Evolutionary conservation across 2,113 vertebrate genomes (phyloP), one percentile per base, ranked within the genome.

Genomic region (Gymnogyps californianus): DNA sequence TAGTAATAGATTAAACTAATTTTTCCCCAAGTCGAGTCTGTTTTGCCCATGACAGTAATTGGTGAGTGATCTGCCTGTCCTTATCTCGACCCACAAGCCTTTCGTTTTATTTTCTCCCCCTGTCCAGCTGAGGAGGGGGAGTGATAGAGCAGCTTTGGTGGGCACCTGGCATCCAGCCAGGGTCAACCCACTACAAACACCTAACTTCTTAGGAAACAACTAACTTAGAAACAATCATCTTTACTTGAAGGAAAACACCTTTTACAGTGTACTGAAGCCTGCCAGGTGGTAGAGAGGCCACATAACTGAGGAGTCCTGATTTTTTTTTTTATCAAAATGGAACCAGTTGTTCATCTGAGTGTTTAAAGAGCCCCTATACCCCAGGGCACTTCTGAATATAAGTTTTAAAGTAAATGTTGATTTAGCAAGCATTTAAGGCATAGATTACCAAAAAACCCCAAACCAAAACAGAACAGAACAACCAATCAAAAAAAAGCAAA

Each of bases 231-330:
- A 14, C 10, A 36, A 75, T 2, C 11, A n/a, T 9, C 66, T 64
- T 78, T 16, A 47, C 16, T n/a, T 61, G 6, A 54, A 58, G n/a
- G 8, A 75, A 82, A 83, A 76, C 8, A 40, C 4, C 8, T 54
- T 62, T 85, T 59, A 2, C 5, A 31, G 6, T 62, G 15, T 75
- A 36, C 18, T 58, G 14, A 46, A 79, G 10, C 6, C 21, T 71
- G 10, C 2, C 11, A 85, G 46, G 36, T 58, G 8, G 3, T 32
- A 79, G 16, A 47, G 4, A 79, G 22, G 34, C 19, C 28, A 49
- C 20, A 47, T 16, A 49, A 72, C 14, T 42, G 0, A 36, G 5
- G 25, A 6, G 5, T 42, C 6, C 4, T 20, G 4, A 31, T 11
- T 9, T 10, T 40, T 10, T 40, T 51, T n/a, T 14, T 3, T 2